A percentile compares a stretch with the other conserved stretches of the same genome.
phyloP scores from a whole-genome alignment of 2,888 invertebrate genomes.

The Globia sparganii region DNA sequence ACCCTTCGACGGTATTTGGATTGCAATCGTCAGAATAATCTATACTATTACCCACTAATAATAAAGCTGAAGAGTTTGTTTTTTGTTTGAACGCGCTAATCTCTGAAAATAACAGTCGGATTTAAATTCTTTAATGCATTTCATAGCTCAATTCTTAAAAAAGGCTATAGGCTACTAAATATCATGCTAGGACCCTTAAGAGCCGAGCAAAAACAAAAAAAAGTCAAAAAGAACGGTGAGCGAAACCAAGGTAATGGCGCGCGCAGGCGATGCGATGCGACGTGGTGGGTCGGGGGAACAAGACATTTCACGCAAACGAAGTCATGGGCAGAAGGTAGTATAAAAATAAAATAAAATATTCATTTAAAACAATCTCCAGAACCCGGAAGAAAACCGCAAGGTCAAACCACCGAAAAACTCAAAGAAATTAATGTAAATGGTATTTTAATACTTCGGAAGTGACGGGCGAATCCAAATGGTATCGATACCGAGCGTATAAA shows the following conservation, averaged over 20 bases:
- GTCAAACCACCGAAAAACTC: slow-evolving; percentile 13
- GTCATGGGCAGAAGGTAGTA: not conserved
- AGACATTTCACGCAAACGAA: not conserved
- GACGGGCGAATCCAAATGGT: slow-evolving; percentile 40
- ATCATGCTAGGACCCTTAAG: not conserved
- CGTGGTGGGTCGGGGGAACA: too few relatives aligned
- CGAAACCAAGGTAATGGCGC: too few relatives aligned
- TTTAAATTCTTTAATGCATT: too few relatives aligned
- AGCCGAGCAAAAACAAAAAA: too few relatives aligned
- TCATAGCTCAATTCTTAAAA: too few relatives aligned
- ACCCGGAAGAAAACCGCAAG: not conserved
- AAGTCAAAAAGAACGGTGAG: too few relatives aligned
- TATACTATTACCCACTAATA: not conserved
- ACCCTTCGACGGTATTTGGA: not conserved
- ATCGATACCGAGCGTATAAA: slow-evolving; percentile 59
- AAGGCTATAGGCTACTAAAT: too few relatives aligned
- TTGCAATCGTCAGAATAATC: not conserved
- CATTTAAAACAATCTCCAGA: slow-evolving; percentile 1
- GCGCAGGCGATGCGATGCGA: too few relatives aligned
- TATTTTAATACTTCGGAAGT: slow-evolving; percentile 59
- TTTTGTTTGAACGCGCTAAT: too few relatives aligned
- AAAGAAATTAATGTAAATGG: slow-evolving; percentile 52
- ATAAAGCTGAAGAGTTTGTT: too few relatives aligned
- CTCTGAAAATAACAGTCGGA: too few relatives aligned
- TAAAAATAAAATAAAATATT: slow-evolving; percentile 35